phyloP scores from a whole-genome alignment of 2,888 invertebrate species.

The Dolichomitus sp. region DNA sequence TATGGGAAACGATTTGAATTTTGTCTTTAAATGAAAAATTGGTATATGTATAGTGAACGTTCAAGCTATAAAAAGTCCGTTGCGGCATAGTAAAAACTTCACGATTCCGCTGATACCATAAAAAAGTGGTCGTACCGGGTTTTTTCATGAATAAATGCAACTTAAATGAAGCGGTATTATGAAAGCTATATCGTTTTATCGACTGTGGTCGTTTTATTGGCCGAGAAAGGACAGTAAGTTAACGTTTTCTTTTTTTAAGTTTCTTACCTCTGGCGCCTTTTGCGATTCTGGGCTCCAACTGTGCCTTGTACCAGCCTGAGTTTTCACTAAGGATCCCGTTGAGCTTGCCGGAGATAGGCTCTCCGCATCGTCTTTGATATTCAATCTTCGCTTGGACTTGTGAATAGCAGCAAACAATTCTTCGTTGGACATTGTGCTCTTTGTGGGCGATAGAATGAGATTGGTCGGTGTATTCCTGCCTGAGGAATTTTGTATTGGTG shows the following conservation, averaged over 20 bases:
- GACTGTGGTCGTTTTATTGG: not conserved
- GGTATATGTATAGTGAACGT: too few relatives aligned
- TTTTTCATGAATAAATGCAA: too few relatives aligned
- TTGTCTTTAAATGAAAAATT: too few relatives aligned
- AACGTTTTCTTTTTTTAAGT: not conserved
- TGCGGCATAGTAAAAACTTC: too few relatives aligned
- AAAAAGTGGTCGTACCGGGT: too few relatives aligned
- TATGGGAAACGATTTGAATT: too few relatives aligned
- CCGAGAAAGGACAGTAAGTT: not conserved
- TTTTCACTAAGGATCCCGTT: conserved; percentile 87
- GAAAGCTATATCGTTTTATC: too few relatives aligned
- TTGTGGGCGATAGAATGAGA: conserved; percentile 88
- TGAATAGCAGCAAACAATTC: conserved; percentile 93
- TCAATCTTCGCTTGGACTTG: conserved; percentile 92
- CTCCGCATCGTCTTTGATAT: conserved; percentile 88
- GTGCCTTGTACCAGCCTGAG: conserved; percentile 86
- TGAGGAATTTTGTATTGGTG: conserved; percentile 74
- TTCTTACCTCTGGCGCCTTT: conserved; percentile 78
- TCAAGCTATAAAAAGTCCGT: too few relatives aligned
- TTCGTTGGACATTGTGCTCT: conserved; percentile 93
- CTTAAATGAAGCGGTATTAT: too few relatives aligned
- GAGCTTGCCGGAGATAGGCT: conserved; percentile 83
- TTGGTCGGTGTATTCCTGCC: conserved; percentile 79
- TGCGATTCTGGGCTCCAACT: conserved; percentile 89
- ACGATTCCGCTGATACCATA: too few relatives aligned